Base-by-base conservation (phyloP, 2,888 invertebrate species). In the Saturnia japonica region DNA sequence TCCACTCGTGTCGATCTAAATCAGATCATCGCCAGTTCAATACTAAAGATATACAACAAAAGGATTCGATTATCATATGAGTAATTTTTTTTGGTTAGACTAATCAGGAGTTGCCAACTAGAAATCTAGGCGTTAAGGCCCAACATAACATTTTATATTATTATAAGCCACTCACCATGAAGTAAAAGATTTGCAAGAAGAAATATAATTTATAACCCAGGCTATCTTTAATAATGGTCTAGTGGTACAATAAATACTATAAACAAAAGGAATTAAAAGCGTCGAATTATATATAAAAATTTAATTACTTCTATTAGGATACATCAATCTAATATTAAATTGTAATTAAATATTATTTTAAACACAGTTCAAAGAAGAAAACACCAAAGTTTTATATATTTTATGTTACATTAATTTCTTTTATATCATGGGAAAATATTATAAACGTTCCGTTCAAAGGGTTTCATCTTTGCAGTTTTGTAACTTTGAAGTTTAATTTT, bases 401-500 rank as follows among this genome's bases (percentile, higher is more conserved):
- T 64, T 25, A 60, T 60, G 57, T 60, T 60, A 60, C 25, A 60
- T 60, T 60, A 60, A 60, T 60, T 1, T 25, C 14, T 60, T 60
- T 60, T 60, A 60, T 60, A 28, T 60, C 28, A 60, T 60, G 57
- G 25, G 28, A 60, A 25, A 40, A 64, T 16, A 64, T 64, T 40
- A 19, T 11, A 34, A 47, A 34, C 34, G 19, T 40, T 34, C 34
- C n/a, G 64, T 34, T 64, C 64, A 64, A 40, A 40, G 40, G 40
- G 64, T 64, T 64, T 64, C 34, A n/a, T 40, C n/a, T 64, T 64
- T 40, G 9, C 40, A 40, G n/a, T 40, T 64, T 16, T 6, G 64
- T 40, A 64, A 64, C 64, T 64, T 64, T 64, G 40, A 64, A 64
- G 64, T 64, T 64, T 40, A 40, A 64, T 64, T 64, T 64, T 64